A percentile compares a stretch with the other conserved stretches of the same genome.
Evolutionary conservation across 2,888 invertebrate species (phyloP).

Genomic region (Trachelus tabidus): DNA sequence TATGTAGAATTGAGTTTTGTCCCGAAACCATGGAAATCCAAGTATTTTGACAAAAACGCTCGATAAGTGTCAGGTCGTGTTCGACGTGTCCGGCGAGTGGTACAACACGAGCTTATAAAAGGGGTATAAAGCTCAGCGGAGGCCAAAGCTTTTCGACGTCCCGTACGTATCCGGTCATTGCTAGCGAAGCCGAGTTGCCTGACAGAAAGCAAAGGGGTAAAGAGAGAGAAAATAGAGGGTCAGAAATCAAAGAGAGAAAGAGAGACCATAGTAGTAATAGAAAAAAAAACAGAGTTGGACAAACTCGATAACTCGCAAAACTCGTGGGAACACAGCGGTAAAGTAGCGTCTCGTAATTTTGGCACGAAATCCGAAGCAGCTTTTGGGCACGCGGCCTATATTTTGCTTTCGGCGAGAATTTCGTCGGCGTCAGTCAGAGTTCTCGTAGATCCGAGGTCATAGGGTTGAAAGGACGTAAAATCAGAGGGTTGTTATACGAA

Average conservation of each 20-base stretch:
- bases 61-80: background rate
- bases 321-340: background rate
- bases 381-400: background rate
- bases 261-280: background rate
- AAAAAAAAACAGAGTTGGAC: background rate
- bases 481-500: background rate
- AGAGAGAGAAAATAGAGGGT: constrained; percentile 1
- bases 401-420: background rate
- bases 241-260: constrained; percentile 13
- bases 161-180: background rate
- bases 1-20: background rate
- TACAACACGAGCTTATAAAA: background rate
- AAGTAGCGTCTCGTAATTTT: background rate
- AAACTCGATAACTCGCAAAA: background rate
- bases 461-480: background rate
- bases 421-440: background rate
- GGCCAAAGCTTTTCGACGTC: background rate
- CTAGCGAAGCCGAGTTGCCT: background rate
- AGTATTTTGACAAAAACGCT: background rate
- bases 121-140: background rate
- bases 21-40: background rate
- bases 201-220: constrained; percentile 1
- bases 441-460: background rate
- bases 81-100: background rate
- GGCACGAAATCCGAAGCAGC: background rate